Evolutionary conservation across 1,140 invertebrate species (phyloP).

Genomic region (Tetragonula clypearis): DNA sequence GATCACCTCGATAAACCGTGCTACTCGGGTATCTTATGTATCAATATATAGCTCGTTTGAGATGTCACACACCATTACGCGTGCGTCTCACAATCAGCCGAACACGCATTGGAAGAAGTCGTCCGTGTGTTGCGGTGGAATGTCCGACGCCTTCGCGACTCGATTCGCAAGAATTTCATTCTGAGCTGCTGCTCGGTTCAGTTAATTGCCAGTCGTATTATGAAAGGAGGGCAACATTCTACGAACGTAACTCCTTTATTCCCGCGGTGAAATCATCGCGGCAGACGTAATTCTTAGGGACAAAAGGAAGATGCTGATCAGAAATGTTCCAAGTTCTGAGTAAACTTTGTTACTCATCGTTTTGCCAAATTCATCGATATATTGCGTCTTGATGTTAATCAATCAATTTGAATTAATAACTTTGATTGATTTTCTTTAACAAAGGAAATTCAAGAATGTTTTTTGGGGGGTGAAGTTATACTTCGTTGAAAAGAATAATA

Average conservation of each 20-base stretch:
- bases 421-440: no score
- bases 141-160: slow-evolving; percentile 65
- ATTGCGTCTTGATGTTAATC: no score
- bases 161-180: slow-evolving; percentile 60
- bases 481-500: no score
- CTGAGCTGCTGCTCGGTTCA: slow-evolving; percentile 22
- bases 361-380: neutral
- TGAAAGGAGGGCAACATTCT: slow-evolving; percentile 21
- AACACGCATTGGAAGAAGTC: neutral
- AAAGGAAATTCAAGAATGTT: no score
- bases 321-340: no score
- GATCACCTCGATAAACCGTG: slow-evolving; percentile 43
- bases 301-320: neutral
- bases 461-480: no score
- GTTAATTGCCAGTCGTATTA: slow-evolving; percentile 35
- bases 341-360: neutral
- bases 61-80: neutral
- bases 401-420: no score
- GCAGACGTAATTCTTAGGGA: neutral
- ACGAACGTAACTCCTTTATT: neutral
- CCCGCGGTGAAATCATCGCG: neutral
- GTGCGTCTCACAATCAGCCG: neutral
- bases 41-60: neutral
- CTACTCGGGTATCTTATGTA: neutral
- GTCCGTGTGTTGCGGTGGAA: slow-evolving; percentile 49